phyloP scores from a whole-genome alignment of 2,888 invertebrate species.

The Rotaria sp. region DNA sequence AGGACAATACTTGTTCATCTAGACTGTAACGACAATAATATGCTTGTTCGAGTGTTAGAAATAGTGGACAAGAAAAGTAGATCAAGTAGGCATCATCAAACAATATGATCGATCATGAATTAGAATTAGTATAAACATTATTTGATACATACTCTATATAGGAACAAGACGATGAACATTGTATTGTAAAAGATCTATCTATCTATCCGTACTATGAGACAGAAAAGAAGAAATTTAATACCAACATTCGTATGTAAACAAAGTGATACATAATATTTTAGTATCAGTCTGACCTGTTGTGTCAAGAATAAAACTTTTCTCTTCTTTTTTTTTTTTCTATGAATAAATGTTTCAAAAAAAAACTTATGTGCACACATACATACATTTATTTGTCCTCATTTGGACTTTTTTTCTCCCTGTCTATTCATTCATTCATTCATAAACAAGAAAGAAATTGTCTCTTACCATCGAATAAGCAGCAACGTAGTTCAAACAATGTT shows the following conservation, averaged over 20 bases:
- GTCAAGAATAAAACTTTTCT: not conserved
- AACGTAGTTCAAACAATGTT: slow-evolving; percentile 24
- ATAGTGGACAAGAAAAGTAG: not conserved
- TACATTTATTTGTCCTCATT: slow-evolving; percentile 9
- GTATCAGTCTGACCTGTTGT: not conserved
- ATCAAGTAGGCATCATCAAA: not conserved
- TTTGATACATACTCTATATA: not conserved
- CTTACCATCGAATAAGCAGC: not conserved
- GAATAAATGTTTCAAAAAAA: slow-evolving; percentile 1
- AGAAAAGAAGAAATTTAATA: not conserved
- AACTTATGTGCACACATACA: not conserved
- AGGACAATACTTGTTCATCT: not conserved
- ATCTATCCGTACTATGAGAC: not conserved
- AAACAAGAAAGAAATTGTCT: slow-evolving; percentile 22
- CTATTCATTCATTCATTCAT: not conserved
- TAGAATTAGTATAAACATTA: not conserved
- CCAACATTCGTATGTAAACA: not conserved
- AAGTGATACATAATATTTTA: not conserved
- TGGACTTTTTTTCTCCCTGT: not conserved
- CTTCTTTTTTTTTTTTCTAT: not conserved
- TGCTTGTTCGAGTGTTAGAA: not conserved
- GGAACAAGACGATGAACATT: not conserved
- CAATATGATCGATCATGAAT: not conserved
- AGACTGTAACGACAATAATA: not conserved
- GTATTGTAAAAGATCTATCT: slow-evolving; percentile 9